Base-by-base conservation (phyloP, 1,140 invertebrate genomes). In the Drosophila nikananu region DNA sequence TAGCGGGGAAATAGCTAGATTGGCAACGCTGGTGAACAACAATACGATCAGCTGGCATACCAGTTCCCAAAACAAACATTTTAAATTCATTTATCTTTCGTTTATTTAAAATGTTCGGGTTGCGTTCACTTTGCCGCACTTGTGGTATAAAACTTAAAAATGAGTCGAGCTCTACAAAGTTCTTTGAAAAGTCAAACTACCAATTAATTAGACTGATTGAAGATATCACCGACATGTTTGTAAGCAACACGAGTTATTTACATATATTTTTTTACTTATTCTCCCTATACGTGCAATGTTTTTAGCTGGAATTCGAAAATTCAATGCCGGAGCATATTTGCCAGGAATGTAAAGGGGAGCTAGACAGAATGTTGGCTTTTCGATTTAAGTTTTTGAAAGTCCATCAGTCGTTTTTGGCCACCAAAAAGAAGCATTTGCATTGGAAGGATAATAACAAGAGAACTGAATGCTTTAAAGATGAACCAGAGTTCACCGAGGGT, bases 141-240 rank as follows among this genome's bases (percentile, higher is more conserved):
- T 87, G 83, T 39, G 83, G 83, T 5, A 70, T 17, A 59, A 37
- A 52, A 37, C 57, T 83, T 21, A 12, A 52, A 7, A 59, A 70
- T 12, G 12, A 54, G 5, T 27, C 46, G 6, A 2, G 17, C 3
- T 61, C 61, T 0, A 49, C 52, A 2, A 71, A 70, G n/a, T 76
- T 86, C 0, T 83, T 77, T 21, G 55, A 77, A 5, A 51, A 80
- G 39, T n/a, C 39, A 1, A 80, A 83, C 41, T 83, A 77, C 5
- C 21, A 44, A 1, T 32, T 83, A 5, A 59, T 86, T 19, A 68
- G 54, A 39, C 35, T 86, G 21, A 62, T 86, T 30, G 76, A 86
- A 51, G 77, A 87, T 8, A 77, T 86, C 5, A 65, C 80, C n/a
- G 83, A 86, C 46, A 77, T 87, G 64, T 80, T 66, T 74, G 83